Evolutionary conservation across 2,888 invertebrate species (phyloP), one percentile per base, ranked within the genome.

Genomic region (Drosophila peninsularis): DNA sequence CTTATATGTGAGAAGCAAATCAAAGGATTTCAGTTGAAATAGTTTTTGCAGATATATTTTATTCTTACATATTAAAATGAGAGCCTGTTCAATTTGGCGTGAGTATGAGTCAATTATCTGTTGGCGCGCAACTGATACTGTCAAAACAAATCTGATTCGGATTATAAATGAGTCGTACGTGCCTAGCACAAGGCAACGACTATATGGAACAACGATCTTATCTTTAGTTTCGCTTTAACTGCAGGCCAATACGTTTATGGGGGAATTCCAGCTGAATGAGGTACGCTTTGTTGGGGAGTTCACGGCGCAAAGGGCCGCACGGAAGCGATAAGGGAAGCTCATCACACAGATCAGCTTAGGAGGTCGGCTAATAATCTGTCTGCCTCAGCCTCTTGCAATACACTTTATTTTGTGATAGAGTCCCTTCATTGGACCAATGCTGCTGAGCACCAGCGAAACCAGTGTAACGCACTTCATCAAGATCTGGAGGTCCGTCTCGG

Each of bases 381-480:
- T 6, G 30, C 11, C 13, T 64, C 82, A 79, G 66, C 88, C 75
- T 5, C 73, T 62, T 4, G 76, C 52, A 60, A 91, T 84, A 54
- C 62, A 78, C 17, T 62, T 60, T 7, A 60, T 49, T 63, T 81
- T 90, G 34, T 88, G 72, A 57, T 78, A 85, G 9, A 91, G 64
- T 0, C 89, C 83, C 62, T 90, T 84, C 7, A 91, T 19, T 0
- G 92, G 91, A 0, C 92, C 92, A 34, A 81, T 72, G 56, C 82
- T 79, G 11, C 88, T 82, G 5, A 92, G 63, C 11, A 91, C 75
- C 50, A 92, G 62, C 1, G 90, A 88, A 11, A 76, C 11, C n/a
- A 92, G 78, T 0, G 91, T 92, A 1, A 92, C 62, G n/a, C 75
- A 75, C 62, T 91, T 90, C 69, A 92, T 89, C 36, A 90, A 61